phyloP scores from a whole-genome alignment of 2,888 invertebrate species.

The Scrobipalpa costella region DNA sequence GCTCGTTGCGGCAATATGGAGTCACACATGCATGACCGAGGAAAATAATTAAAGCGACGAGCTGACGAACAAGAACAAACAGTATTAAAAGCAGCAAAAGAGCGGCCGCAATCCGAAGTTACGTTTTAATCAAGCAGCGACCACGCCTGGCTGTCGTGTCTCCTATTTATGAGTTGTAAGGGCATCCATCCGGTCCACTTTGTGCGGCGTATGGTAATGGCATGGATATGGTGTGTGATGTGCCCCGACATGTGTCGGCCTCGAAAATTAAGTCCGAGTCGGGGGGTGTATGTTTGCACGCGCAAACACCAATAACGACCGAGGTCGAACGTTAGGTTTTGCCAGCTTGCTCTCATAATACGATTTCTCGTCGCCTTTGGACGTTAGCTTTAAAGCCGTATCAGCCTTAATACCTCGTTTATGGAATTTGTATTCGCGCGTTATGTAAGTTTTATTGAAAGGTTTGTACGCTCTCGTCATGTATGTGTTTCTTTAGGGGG shows the following conservation, averaged over 20 bases:
- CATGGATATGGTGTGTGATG: slow-evolving; percentile 65
- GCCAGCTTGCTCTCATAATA: slow-evolving; percentile 8
- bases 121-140: slow-evolving; percentile 75
- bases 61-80: slow-evolving; percentile 51
- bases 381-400: not conserved
- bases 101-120: slow-evolving; percentile 57
- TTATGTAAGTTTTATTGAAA: not conserved
- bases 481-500: no score
- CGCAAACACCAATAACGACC: slow-evolving; percentile 44
- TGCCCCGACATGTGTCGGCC: slow-evolving; percentile 71
- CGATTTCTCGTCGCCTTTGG: not conserved
- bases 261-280: slow-evolving; percentile 68
- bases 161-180: slow-evolving; percentile 70
- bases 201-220: slow-evolving; percentile 71
- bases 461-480: no score
- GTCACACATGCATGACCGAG: slow-evolving; percentile 57
- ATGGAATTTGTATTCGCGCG: not conserved
- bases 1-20: slow-evolving; percentile 45
- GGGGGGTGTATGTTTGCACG: slow-evolving; percentile 46
- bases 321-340: slow-evolving; percentile 11
- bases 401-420: not conserved
- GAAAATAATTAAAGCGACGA: slow-evolving; percentile 69
- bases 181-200: slow-evolving; percentile 65
- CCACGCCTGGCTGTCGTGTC: slow-evolving; percentile 67
- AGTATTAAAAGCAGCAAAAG: slow-evolving; percentile 55